Base-by-base conservation (phyloP, 1,140 invertebrate species). In the Aphis gossypii region DNA sequence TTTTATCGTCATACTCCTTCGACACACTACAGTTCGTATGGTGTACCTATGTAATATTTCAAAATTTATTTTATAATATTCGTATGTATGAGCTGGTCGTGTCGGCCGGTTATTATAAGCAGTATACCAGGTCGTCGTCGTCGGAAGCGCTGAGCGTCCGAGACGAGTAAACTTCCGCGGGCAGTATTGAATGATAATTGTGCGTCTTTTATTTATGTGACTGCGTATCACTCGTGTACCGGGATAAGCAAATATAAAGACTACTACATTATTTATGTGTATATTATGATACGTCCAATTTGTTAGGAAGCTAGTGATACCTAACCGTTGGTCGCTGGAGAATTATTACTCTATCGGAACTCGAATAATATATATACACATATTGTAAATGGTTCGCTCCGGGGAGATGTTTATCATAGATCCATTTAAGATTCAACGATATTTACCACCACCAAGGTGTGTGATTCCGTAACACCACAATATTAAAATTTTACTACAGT, bases 191-290 rank as follows among this genome's bases (percentile, higher is more conserved):
- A 83, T 48, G 38, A n/a, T 30, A 30, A 46, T 46, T 46, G 44
- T 46, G 84, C 86, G 46, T 46, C 18, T 88, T n/a, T 89, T 54
- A 89, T 89, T 54, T 89, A 89, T 89, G 48, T 89, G 35, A 6
- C 21, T 8, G 48, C 44, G 84, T 86, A 86, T 86, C 44, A 30
- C 25, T 84, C 11, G 38, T 18, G 9, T 83, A 30, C 44, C 25
- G 38, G 84, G 25, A 86, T 46, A 46, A 86, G 25, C 41, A 30
- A 86, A 46, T 25, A 82, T 38, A 76, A 14, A n/a, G 25, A 60
- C n/a, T 82, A 46, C 30, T 83, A 35, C 30, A 8, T 48, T 48
- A 48, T 41, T n/a, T 48, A 87, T 87, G 44, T 48, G 25, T 87
- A 48, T 44, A 9, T 48, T 51, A 18, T 46, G 30, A 48, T 87